Evolutionary conservation across 2,888 invertebrate species (phyloP), one percentile per base, ranked within the genome.

Genomic region (Euzophera pinguis): DNA sequence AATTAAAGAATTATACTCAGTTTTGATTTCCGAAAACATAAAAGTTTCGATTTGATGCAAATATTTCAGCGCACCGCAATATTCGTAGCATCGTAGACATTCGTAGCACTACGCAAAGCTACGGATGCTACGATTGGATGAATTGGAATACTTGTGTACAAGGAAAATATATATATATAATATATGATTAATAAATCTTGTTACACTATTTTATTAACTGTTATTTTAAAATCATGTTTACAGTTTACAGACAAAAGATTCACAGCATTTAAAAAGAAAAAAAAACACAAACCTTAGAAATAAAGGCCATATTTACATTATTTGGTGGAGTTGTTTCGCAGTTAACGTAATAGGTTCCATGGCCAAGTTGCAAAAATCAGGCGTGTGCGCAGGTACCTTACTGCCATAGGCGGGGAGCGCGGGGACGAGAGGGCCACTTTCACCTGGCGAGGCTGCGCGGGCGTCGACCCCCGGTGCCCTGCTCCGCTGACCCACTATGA

Each of bases 361-460:
- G 89, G 90, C 86, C 90, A 84, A 84, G 79, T 89, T 90, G 89
- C 90, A 88, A 89, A 88, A 87, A 86, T 72, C 78, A 78, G 71
- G 79, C 86, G 85, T 84, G 84, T 84, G 89, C 86, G 88, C 85
- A 73, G 78, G 75, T 70, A 77, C 78, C 75, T 72, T 72, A 68
- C 73, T 62, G 73, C 72, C 71, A 78, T 72, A 67, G 74, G 69
- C 70, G 74, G 60, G 70, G 65, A 65, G 72, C 64, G 72, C 70
- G 72, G 73, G 75, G 67, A 66, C 69, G 70, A 67, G 81, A 79
- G 84, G 83, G 81, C 74, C 86, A 89, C 89, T 89, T 88, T 89
- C 88, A 84, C 89, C 76, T 71, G 68, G 71, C 89, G 88, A 89
- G 89, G 89, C 86, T 89, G 88, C 88, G 88, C 89, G 89, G 85